Evolutionary conservation across 2,888 invertebrate genomes (phyloP).

Genomic region (Taphrorychus bicolor): DNA sequence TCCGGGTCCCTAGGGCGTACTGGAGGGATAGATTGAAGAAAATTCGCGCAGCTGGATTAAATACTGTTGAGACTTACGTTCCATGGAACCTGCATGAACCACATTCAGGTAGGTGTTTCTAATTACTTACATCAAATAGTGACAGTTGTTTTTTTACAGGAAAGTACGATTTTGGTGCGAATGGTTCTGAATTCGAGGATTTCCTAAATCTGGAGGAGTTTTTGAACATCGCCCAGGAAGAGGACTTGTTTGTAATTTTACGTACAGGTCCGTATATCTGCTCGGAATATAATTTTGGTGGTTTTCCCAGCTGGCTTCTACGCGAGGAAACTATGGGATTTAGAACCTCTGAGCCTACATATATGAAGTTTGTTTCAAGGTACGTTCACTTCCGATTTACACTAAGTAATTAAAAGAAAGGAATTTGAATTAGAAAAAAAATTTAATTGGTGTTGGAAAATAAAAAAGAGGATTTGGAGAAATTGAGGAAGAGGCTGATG

Average conservation of each 20-base stretch:
- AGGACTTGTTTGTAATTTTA: slow-evolving; percentile 80
- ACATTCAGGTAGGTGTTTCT: slow-evolving; percentile 61
- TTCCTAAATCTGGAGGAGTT: slow-evolving; percentile 68
- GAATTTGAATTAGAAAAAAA: too few species aligned
- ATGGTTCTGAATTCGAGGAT: slow-evolving; percentile 62
- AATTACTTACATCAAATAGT: background rate
- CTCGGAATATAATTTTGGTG: slow-evolving; percentile 80
- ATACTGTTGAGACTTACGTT: slow-evolving; percentile 84
- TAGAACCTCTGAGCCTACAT: slow-evolving; percentile 49
- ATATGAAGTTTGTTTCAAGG: slow-evolving; percentile 61
- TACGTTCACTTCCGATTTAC: too few species aligned
- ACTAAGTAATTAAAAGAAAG: too few species aligned
- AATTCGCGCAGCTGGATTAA: slow-evolving; percentile 83
- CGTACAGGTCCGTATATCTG: slow-evolving; percentile 92
- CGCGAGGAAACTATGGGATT: slow-evolving; percentile 52
- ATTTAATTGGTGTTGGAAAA: too few species aligned
- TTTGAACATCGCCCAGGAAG: slow-evolving; percentile 75
- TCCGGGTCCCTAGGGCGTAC: slow-evolving; percentile 76
- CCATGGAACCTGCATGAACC: slow-evolving; percentile 92
- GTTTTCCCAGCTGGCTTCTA: slow-evolving; percentile 53
- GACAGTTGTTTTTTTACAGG: slow-evolving; percentile 61
- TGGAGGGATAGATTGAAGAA: slow-evolving; percentile 83
- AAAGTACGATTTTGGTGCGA: slow-evolving; percentile 68
- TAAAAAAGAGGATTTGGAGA: too few species aligned
- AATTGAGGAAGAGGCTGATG: too few species aligned